Evolutionary conservation across 2,888 invertebrate genomes (phyloP), one percentile per base, ranked within the genome.

Genomic region (Xanthorhoe designata): DNA sequence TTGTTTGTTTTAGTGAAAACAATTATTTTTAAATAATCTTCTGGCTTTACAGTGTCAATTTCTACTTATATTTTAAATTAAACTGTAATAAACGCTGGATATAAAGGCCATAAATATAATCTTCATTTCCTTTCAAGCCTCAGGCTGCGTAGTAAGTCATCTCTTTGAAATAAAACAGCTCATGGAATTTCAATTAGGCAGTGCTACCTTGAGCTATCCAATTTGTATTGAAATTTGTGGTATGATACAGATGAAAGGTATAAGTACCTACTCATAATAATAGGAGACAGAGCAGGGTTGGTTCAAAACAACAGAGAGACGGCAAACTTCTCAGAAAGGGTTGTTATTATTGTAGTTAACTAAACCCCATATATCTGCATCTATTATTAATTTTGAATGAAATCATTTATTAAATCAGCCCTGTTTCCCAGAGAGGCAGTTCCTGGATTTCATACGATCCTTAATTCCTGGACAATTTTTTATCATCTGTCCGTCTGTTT

Each of bases 181-280:
- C 68, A 74, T 76, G 65, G 76, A 77, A 74, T 75, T 75, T 69
- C 71, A 76, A 76, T 76, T 76, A 76, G 61, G 67, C 61, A 24
- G 53, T 61, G 53, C 58, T 54, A 69, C 61, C 66, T 71, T n/a
- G n/a, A 54, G 32, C n/a, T 61, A 45, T 18, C 45, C 42, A 59
- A 51, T 45, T 60, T 45, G 42, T 52, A 52, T 52, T 42, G 35
- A 18, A 58, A 32, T 49, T 50, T 17, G 18, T 35, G 18, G 24
- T 59, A 59, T 17, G 17, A 38, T 35, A 51, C 50, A 51, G 58
- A 59, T 38, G 35, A 51, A 47, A 47, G 47, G 47, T 7, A 47
- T 38, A 13, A 42, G 38, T 42, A 13, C 13, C n/a, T n/a, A n/a
- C n/a, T 4, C 13, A 42, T 42, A 13, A 42, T 42, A 42, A 42